Percentiles rank a stretch among this genome's conserved stretches.
Conservation (phyloP, 2,113 vertebrate genomes). For the Abramis brama region DNA sequence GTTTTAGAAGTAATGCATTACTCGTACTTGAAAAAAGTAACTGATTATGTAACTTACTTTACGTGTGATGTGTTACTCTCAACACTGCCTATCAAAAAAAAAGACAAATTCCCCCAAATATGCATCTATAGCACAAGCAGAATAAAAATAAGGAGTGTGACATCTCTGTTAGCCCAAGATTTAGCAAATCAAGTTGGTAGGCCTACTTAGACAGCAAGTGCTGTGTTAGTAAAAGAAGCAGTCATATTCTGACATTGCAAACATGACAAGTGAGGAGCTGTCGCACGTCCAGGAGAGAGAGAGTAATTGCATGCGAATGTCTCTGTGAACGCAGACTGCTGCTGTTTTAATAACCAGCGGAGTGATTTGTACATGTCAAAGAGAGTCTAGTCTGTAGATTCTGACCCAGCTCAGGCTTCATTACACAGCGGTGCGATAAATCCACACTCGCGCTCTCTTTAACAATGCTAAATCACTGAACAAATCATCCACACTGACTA, state of each 20-base stretch:
- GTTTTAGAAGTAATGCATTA: too few relatives aligned
- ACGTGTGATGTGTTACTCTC: too few relatives aligned
- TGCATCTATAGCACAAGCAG: background rate
- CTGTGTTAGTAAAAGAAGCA: conserved; percentile 22
- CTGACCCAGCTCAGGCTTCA: conserved; percentile 34
- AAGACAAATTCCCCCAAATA: too few relatives aligned
- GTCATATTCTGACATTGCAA: conserved; percentile 20
- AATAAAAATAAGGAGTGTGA: conserved; percentile 13
- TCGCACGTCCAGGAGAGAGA: background rate
- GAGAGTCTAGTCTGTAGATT: conserved; percentile 59
- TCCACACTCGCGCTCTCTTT: conserved; percentile 35
- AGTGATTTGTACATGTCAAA: conserved; percentile 75
- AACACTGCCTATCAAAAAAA: background rate
- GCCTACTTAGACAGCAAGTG: conserved; percentile 26
- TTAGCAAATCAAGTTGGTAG: conserved; percentile 42
- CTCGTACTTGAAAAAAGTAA: background rate
- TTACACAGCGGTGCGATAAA: conserved; percentile 28
- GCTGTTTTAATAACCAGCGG: conserved; percentile 71
- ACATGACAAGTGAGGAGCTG: background rate
- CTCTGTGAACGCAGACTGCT: conserved; percentile 46
- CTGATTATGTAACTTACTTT: too few relatives aligned
- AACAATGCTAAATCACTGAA: conserved; percentile 61
- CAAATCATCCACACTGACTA: conserved; percentile 50
- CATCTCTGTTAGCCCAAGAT: conserved; percentile 41
- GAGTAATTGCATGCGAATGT: background rate